Evolutionary conservation across 2,888 invertebrate species (phyloP).

Genomic region (Leptopilina myrica): DNA sequence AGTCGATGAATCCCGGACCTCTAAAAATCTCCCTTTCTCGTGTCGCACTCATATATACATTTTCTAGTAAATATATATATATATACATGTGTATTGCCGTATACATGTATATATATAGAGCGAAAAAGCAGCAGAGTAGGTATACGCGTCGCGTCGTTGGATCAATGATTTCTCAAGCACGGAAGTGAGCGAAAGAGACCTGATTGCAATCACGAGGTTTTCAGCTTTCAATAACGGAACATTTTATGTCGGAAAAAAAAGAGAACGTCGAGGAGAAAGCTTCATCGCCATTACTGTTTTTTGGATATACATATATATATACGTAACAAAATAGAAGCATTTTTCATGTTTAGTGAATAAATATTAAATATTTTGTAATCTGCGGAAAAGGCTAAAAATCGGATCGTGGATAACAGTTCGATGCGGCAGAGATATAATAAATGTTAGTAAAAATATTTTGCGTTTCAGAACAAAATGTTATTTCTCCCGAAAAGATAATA

Average conservation of each 20-base stretch:
- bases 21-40: constrained; percentile 43
- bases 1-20: constrained; percentile 55
- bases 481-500: too few species aligned
- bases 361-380: too few species aligned
- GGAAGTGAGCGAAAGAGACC: constrained; percentile 66
- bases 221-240: constrained; percentile 48
- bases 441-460: too few species aligned
- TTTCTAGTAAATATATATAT: neutral
- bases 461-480: too few species aligned
- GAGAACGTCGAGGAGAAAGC: neutral
- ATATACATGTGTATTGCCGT: neutral
- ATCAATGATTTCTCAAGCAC: constrained; percentile 58
- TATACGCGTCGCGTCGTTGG: constrained; percentile 39
- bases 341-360: too few species aligned
- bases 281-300: neutral
- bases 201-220: constrained; percentile 73
- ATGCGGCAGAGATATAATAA: too few species aligned
- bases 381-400: too few species aligned
- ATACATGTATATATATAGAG: neutral
- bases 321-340: too few species aligned
- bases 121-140: neutral
- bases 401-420: too few species aligned
- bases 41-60: constrained; percentile 21
- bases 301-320: neutral
- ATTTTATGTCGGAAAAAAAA: constrained; percentile 44